Conservation (phyloP, 2,797 vertebrate genomes). For the Momotus momota region DNA sequence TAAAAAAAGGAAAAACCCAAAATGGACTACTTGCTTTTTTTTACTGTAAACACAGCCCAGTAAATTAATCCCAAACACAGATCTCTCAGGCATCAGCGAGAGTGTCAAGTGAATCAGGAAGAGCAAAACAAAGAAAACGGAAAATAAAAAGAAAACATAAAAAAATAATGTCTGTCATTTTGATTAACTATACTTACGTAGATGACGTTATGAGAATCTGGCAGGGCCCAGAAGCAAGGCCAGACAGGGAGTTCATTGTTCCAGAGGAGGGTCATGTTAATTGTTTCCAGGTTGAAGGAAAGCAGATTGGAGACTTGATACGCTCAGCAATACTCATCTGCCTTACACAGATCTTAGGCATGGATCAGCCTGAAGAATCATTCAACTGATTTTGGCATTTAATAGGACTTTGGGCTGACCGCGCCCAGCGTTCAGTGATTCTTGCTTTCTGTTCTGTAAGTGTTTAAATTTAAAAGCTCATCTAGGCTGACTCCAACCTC, state of each 20-base stretch:
- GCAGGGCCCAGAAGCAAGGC: slow-evolving; percentile 86
- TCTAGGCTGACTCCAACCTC: slow-evolving; percentile 96
- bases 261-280: slow-evolving; percentile 81
- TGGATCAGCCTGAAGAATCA: slow-evolving; percentile 82
- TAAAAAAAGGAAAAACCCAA: slow-evolving; percentile 80
- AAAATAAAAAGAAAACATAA: slow-evolving; percentile 80
- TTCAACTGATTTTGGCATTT: slow-evolving; percentile 85
- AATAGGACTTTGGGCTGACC: slow-evolving; percentile 82
- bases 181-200: slow-evolving; percentile 98
- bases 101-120: slow-evolving; percentile 85
- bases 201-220: slow-evolving; percentile 87
- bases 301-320: slow-evolving; percentile 80
- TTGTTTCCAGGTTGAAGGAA: slow-evolving; percentile 78
- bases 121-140: slow-evolving; percentile 80
- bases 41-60: slow-evolving; percentile 82
- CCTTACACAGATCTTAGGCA: slow-evolving; percentile 80
- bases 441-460: slow-evolving; percentile 86
- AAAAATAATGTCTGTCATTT: slow-evolving; percentile 85
- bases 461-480: slow-evolving; percentile 92
- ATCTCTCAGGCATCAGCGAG: slow-evolving; percentile 85
- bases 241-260: slow-evolving; percentile 85
- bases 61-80: slow-evolving; percentile 82
- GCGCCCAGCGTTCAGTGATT: slow-evolving; percentile 84
- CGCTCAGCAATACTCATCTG: slow-evolving; percentile 81
- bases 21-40: slow-evolving; percentile 79